Base-by-base conservation (phyloP, 2,113 vertebrate genomes). In the Antennarius striatus region DNA sequence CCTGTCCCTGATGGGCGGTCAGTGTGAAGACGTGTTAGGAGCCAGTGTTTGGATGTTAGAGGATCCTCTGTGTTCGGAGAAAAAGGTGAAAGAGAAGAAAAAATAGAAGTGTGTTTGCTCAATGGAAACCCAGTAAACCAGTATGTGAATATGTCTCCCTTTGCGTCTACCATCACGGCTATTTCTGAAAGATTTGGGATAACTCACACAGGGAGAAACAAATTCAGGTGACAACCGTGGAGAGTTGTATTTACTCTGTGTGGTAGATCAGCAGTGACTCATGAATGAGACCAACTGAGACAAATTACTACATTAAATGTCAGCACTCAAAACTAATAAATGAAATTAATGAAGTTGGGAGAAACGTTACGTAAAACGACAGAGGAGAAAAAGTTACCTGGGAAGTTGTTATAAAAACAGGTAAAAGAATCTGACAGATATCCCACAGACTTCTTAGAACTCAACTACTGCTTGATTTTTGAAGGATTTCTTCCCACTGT, bases 21-120 rank as follows among this genome's bases (percentile, higher is more conserved):
- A 49, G 47, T 5, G 46, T 36, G 52, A 56, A 68, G 65, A 59
- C 64, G 40, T 49, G 58, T 71, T 63, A 32, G 43, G 67, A 72
- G 71, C 58, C 62, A 64, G 29, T 60, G 55, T 71, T 53, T 69
- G 53, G 64, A 69, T 51, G 58, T 79, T 68, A 66, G 80, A 82
- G 70, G 82, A 81, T 68, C 71, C 64, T 76, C 72, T 84, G 79
- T 86, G 40, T 53, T 68, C 58, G 39, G 49, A 79, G 63, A 81
- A 68, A 63, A 76, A 67, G 22, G 57, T 48, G 22, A 77, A 72
- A 83, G 59, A 72, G 30, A 71, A 39, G 57, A 73, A 82, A 74
- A 86, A 89, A 91, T 88, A 91, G 86, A 84, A 57, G 60, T 39
- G 15, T 91, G 80, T 92, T 91, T 91, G 77, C 84, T 80, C 77